phyloP scores from a whole-genome alignment of 2,888 invertebrate species.

The Pseudococcus viburni region DNA sequence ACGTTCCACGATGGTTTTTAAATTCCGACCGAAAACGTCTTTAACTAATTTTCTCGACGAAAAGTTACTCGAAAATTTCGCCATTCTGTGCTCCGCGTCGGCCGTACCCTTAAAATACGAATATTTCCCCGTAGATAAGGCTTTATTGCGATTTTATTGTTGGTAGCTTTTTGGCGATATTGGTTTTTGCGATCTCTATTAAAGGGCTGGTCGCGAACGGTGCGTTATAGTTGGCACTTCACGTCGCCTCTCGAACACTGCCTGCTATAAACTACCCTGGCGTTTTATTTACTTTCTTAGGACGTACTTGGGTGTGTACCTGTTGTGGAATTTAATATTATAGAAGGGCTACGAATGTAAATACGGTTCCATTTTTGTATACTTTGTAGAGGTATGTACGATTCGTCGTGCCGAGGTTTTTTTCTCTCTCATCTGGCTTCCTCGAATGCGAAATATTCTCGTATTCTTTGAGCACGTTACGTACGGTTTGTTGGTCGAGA shows the following conservation, averaged over 20 bases:
- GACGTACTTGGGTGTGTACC: not conserved
- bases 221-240: not conserved
- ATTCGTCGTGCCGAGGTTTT: not conserved
- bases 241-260: not conserved
- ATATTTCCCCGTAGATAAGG: not conserved
- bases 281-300: not conserved
- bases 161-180: conserved; percentile 5
- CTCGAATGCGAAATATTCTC: not conserved
- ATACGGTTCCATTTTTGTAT: conserved; percentile 1
- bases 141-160: not conserved
- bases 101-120: not conserved
- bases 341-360: not conserved
- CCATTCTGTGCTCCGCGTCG: not conserved
- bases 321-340: not conserved
- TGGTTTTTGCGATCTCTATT: conserved; percentile 10
- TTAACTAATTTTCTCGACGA: not conserved
- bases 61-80: not conserved
- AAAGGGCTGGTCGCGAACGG: not conserved
- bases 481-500: conserved; percentile 1
- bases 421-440: not conserved
- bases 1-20: not conserved
- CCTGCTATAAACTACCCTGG: too few species aligned
- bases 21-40: conserved; percentile 23
- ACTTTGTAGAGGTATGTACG: not conserved
- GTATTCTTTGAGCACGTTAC: conserved; percentile 3